Evolutionary conservation across 2,888 invertebrate genomes (phyloP).

Genomic region (Steromphala cineraria): DNA sequence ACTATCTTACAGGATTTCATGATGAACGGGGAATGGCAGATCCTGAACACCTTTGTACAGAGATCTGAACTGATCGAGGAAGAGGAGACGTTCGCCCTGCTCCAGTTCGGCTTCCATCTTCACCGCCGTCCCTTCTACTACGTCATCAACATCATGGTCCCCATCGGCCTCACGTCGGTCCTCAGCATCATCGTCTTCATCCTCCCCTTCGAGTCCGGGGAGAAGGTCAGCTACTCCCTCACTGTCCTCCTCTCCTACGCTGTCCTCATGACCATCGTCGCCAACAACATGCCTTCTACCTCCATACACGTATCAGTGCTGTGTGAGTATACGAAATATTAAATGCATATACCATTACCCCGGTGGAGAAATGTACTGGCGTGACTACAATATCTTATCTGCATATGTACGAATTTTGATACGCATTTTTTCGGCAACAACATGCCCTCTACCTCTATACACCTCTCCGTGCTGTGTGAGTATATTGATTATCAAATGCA

Average conservation of each 20-base stretch:
- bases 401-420: too few species aligned
- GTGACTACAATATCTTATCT: too few species aligned
- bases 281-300: slow-evolving; percentile 37
- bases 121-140: slow-evolving; percentile 43
- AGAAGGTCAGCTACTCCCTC: slow-evolving; percentile 46
- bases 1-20: slow-evolving; percentile 18
- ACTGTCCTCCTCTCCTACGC: slow-evolving; percentile 46
- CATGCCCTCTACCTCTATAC: slow-evolving; percentile 41
- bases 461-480: slow-evolving; percentile 39
- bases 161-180: slow-evolving; percentile 43
- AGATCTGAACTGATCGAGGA: not conserved
- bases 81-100: slow-evolving; percentile 28
- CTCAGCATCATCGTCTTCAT: slow-evolving; percentile 44
- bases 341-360: too few species aligned
- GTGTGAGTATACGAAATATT: slow-evolving; percentile 26
- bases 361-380: too few species aligned
- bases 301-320: slow-evolving; percentile 38
- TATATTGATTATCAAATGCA: not conserved
- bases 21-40: slow-evolving; percentile 34
- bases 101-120: slow-evolving; percentile 37
- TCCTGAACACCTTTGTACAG: slow-evolving; percentile 16
- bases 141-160: slow-evolving; percentile 47
- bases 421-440: slow-evolving; percentile 30
- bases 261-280: slow-evolving; percentile 41
- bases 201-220: slow-evolving; percentile 48